Conservation (phyloP, 2,113 vertebrate genomes). For the Albula glossodonta region DNA sequence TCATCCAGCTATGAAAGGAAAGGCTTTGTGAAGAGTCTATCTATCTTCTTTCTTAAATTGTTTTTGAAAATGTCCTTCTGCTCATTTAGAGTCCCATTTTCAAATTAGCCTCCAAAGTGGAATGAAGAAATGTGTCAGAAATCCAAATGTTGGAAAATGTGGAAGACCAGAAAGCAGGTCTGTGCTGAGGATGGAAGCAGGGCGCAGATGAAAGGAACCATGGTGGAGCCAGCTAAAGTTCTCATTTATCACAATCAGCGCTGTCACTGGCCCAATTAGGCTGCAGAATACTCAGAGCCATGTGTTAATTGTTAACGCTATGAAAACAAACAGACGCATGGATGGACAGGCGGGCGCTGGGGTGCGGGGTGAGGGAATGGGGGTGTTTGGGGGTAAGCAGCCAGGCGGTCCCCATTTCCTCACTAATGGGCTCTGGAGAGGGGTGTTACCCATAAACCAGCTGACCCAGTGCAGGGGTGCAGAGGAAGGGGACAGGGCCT, state of each 20-base stretch:
- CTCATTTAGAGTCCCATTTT: neutral
- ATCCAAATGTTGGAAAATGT: neutral
- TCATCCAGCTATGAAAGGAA: slow-evolving; percentile 7
- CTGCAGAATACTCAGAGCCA: slow-evolving; percentile 67
- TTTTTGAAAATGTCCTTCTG: neutral
- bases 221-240: slow-evolving; percentile 35
- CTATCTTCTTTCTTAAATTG: neutral
- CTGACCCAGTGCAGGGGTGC: slow-evolving; percentile 55
- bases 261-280: slow-evolving; percentile 63
- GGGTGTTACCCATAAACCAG: slow-evolving; percentile 62
- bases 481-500: slow-evolving; percentile 17
- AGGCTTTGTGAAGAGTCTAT: neutral
- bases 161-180: slow-evolving; percentile 3
- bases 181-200: slow-evolving; percentile 3
- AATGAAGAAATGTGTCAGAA: neutral
- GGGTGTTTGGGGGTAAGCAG: slow-evolving; percentile 26
- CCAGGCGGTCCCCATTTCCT: slow-evolving; percentile 67
- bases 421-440: slow-evolving; percentile 67
- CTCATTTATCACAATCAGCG: slow-evolving; percentile 73
- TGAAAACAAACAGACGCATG: slow-evolving; percentile 55
- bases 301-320: slow-evolving; percentile 67
- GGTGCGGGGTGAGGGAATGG: neutral
- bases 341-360: neutral
- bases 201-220: slow-evolving; percentile 43
- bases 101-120: neutral